A percentile compares a stretch with the other conserved stretches of the same genome.
Evolutionary conservation across 2,888 invertebrate species (phyloP).

Genomic region (Drosophila diplacantha): DNA sequence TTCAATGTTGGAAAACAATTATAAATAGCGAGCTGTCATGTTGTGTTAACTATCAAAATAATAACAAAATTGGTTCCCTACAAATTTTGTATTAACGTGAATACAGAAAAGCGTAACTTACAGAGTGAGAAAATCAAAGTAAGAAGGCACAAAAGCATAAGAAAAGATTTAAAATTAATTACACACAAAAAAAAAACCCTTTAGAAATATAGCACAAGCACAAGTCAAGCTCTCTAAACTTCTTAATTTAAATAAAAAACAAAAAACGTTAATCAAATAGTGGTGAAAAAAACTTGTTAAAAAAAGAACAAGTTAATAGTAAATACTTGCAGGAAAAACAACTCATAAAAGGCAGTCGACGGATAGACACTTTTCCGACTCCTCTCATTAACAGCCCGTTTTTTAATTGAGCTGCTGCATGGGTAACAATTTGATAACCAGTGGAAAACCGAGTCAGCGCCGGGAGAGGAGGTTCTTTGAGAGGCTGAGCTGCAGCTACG

Average conservation of each 20-base stretch:
- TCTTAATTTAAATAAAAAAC: background rate
- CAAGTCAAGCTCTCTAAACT: background rate
- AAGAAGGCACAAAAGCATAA: background rate
- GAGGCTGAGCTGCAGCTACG: conserved; percentile 45
- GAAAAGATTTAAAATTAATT: background rate
- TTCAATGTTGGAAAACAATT: background rate
- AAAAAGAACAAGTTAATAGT: background rate
- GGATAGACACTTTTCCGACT: conserved; percentile 5
- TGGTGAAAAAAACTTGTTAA: background rate
- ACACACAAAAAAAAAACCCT: no score
- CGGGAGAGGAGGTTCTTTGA: conserved; percentile 39
- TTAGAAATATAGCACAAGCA: background rate
- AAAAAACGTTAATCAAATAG: background rate
- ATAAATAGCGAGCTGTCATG: background rate
- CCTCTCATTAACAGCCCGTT: conserved; percentile 5
- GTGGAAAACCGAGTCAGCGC: conserved; percentile 35
- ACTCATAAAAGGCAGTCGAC: background rate
- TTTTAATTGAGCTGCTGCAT: conserved; percentile 43
- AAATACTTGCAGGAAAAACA: background rate
- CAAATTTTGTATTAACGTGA: background rate
- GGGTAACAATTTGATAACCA: conserved; percentile 50
- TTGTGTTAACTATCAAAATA: background rate
- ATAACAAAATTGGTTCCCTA: background rate
- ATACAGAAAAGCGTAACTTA: background rate
- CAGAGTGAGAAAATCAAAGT: background rate